A percentile compares a stretch with the other conserved stretches of the same genome.
These are phyloP conservation scores for Rhadina sibilatrix DNA, from an alignment of 2,113 vertebrate genomes.

Conservation along the genomic window DNA sequence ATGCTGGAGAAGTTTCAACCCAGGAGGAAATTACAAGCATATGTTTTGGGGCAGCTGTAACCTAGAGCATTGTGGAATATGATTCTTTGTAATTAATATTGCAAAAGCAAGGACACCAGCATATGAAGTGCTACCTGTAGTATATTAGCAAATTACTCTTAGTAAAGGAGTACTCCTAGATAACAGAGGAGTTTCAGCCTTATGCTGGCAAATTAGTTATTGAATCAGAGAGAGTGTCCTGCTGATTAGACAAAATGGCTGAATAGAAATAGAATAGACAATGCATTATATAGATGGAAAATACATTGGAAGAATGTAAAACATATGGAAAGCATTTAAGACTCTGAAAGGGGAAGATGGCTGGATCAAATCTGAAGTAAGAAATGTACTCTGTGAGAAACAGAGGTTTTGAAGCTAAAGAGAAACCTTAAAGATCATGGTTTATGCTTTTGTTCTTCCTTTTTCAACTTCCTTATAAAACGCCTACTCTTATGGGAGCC, in stretches of 20 bases:
- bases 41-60: conserved; percentile 48
- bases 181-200: background rate
- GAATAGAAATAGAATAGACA: background rate
- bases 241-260: conserved; percentile 35
- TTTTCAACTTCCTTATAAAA: background rate
- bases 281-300: background rate
- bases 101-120: conserved; percentile 6
- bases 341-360: background rate
- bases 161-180: conserved; percentile 27
- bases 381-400: background rate
- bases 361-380: background rate
- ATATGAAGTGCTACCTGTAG: background rate
- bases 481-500: background rate
- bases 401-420: background rate
- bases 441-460: background rate
- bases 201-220: background rate
- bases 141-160: conserved; percentile 32
- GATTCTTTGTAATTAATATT: conserved; percentile 57
- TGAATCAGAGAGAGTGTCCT: background rate
- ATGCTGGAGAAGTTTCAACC: conserved; percentile 51
- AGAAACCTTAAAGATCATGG: background rate
- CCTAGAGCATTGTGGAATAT: conserved; percentile 36
- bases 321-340: conserved; percentile 43
- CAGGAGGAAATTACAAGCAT: conserved; percentile 49
- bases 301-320: conserved; percentile 11